These are phyloP conservation scores for Toxotes jaculatrix DNA, from an alignment of 2,113 vertebrate genomes.

Conservation along the genomic window DNA sequence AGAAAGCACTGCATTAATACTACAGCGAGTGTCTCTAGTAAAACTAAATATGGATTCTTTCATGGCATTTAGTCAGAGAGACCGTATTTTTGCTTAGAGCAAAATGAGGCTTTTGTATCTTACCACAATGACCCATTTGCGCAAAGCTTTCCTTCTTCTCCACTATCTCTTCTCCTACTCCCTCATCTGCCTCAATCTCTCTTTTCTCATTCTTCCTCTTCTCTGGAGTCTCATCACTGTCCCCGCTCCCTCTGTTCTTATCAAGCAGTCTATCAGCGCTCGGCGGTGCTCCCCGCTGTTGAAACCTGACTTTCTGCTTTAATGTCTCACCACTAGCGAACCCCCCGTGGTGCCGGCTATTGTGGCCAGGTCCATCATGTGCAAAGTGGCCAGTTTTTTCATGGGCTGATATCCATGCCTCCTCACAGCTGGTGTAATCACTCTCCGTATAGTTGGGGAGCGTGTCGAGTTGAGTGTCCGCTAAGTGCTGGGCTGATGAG, in stretches of 20 bases:
- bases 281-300: conserved; percentile 55
- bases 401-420: conserved; percentile 65
- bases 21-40: not conserved
- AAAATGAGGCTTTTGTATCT: conserved; percentile 32
- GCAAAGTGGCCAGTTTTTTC: conserved; percentile 50
- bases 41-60: not conserved
- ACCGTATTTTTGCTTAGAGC: not conserved
- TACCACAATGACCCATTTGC: conserved; percentile 67
- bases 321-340: conserved; percentile 40
- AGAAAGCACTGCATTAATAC: not conserved
- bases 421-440: conserved; percentile 74
- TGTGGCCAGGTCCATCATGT: conserved; percentile 54
- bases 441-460: conserved; percentile 52
- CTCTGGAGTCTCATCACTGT: conserved; percentile 62
- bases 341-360: conserved; percentile 46
- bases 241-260: conserved; percentile 69
- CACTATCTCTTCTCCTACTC: conserved; percentile 73
- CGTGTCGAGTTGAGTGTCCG: conserved; percentile 75
- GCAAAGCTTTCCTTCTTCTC: conserved; percentile 61
- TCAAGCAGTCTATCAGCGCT: conserved; percentile 56
- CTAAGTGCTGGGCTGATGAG: conserved; percentile 60
- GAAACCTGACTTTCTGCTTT: conserved; percentile 71
- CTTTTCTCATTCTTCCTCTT: conserved; percentile 80
- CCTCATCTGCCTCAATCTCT: conserved; percentile 81
- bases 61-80: not conserved